Conservation (phyloP, 2,113 vertebrate species). For the Clinocottus analis region DNA sequence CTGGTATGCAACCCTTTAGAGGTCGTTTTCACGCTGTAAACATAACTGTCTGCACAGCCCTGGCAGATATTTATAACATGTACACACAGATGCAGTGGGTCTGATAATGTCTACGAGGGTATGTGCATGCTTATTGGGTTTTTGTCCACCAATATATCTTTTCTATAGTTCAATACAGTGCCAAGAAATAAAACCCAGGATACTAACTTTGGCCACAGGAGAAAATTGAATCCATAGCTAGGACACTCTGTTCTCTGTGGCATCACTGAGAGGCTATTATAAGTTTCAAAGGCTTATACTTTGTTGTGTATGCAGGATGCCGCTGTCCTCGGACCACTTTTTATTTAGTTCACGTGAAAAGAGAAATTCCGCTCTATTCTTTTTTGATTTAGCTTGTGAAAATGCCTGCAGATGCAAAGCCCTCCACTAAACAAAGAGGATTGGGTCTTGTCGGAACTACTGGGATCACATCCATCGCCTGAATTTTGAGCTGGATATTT, state of each 20-base stretch:
- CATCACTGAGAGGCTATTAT: conserved; percentile 64
- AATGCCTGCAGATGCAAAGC: conserved; percentile 46
- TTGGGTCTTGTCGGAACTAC: conserved; percentile 30
- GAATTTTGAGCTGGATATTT: conserved; percentile 11
- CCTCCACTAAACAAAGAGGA: conserved; percentile 18
- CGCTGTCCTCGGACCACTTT: conserved; percentile 54
- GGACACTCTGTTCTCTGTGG: conserved; percentile 57
- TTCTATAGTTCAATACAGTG: conserved; percentile 37
- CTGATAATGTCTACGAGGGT: conserved; percentile 53
- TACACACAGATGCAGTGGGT: conserved; percentile 41
- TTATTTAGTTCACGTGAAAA: conserved; percentile 49
- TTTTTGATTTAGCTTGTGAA: conserved; percentile 32
- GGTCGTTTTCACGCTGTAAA: conserved; percentile 41
- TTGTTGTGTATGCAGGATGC: conserved; percentile 54
- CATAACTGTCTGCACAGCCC: conserved; percentile 34
- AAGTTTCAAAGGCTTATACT: conserved; percentile 48
- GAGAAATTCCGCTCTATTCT: conserved; percentile 26
- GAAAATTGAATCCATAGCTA: conserved; percentile 63
- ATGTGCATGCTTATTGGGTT: conserved; percentile 57
- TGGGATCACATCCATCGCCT: conserved; percentile 37
- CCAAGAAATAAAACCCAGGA: conserved; percentile 52
- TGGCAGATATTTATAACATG: conserved; percentile 61
- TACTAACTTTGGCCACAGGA: conserved; percentile 47
- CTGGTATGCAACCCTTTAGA: conserved; percentile 10
- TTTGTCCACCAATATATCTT: conserved; percentile 65